Percentiles rank a stretch among this genome's conserved stretches.
phyloP scores from a whole-genome alignment of 2,888 invertebrate species.

The Sipha maydis region DNA sequence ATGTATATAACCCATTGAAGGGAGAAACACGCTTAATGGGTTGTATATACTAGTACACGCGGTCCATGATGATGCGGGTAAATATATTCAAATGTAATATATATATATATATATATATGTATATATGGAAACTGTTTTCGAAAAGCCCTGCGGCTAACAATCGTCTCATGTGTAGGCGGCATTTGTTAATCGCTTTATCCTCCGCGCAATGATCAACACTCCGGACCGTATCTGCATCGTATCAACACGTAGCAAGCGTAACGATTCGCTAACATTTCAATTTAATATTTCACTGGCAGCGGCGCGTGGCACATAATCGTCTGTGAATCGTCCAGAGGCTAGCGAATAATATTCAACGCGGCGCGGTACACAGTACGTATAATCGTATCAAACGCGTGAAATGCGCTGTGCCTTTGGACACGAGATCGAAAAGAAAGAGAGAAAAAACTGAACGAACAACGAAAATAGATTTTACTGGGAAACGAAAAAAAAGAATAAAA shows the following conservation, averaged over 20 bases:
- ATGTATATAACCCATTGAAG: neutral
- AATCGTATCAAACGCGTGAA: too few relatives aligned
- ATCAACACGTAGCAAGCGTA: neutral
- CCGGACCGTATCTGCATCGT: neutral
- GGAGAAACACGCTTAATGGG: neutral
- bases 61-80: neutral
- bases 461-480: neutral
- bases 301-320: neutral
- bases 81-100: neutral
- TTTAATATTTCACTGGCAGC: neutral
- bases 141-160: slow-evolving; percentile 2
- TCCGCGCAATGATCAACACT: neutral
- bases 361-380: too few relatives aligned
- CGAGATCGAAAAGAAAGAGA: neutral
- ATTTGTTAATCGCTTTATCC: neutral
- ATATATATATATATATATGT: neutral
- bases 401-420: neutral
- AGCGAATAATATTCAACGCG: neutral
- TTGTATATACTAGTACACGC: neutral
- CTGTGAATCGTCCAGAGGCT: neutral
- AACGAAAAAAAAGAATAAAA: neutral
- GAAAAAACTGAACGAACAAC: neutral
- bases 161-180: neutral
- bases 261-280: neutral
- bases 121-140: neutral